Percentiles rank a stretch among this genome's conserved stretches.
These are phyloP conservation scores for Oreortyx pictus DNA, from an alignment of 2,797 vertebrate species.

Conservation along the genomic window DNA sequence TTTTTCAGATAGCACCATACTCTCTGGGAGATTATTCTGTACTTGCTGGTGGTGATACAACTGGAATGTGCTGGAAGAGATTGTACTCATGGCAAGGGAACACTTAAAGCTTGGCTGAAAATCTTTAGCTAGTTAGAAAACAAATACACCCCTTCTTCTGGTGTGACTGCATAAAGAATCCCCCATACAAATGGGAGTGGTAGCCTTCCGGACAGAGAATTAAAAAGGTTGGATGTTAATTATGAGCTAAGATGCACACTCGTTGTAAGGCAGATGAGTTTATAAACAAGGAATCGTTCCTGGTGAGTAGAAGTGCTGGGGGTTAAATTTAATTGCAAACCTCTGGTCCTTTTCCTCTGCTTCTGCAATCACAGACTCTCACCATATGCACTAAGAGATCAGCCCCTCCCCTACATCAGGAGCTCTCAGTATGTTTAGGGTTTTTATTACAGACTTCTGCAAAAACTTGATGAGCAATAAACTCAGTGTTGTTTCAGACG, in stretches of 20 bases:
- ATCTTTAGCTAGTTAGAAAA: background rate
- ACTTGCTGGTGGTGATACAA: background rate
- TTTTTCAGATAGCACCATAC: background rate
- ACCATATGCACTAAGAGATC: fast-evolving
- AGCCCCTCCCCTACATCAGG: background rate
- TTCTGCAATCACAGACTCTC: background rate
- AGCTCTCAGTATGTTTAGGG: background rate
- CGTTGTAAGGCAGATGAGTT: background rate
- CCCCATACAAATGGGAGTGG: background rate
- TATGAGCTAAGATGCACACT: background rate
- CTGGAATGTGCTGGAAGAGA: background rate
- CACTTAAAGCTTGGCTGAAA: background rate
- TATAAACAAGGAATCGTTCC: background rate
- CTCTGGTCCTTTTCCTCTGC: background rate
- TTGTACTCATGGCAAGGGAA: background rate
- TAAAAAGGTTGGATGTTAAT: background rate
- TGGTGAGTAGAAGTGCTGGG: background rate
- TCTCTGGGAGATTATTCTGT: background rate
- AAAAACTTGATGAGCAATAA: conserved; percentile 37
- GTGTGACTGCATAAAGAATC: background rate
- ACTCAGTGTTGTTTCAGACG: conserved; percentile 15
- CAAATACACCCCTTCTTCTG: background rate
- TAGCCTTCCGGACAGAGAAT: background rate
- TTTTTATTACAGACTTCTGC: conserved; percentile 4
- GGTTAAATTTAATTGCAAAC: background rate